Evolutionary conservation across 2,888 invertebrate genomes (phyloP), one percentile per base, ranked within the genome.

Genomic region (Drosophila tanythrix): DNA sequence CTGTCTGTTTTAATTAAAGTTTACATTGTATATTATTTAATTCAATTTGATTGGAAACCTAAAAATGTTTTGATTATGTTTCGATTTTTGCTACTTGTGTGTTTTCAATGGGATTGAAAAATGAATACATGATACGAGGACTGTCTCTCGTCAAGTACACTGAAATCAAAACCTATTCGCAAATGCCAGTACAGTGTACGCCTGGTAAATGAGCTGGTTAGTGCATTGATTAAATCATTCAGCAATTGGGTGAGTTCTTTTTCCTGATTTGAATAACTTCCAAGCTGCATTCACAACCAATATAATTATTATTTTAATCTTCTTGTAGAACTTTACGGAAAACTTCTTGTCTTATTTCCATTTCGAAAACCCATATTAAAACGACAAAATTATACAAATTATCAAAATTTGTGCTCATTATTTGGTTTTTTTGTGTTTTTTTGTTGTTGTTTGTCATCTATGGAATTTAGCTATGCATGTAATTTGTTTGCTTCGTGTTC

Each of bases 271-370:
- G 62, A 80, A 88, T 71, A 82, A 83, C 79, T 74, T 86, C 57
- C 81, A 79, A 86, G 78, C 89, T 87, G 90, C 89, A 74, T 90
- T 88, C 87, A 88, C 87, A 88, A 88, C 87, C 87, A 88, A 88
- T 88, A 72, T 87, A 76, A 83, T 90, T 85, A 85, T 83, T 86
- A 87, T 71, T 73, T 40, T 40, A 69, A 53, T 65, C 53, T 36
- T 53, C 35, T 65, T 36, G 58, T n/a, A 29, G 33, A 66, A 40
- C 38, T 59, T 61, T n/a, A 35, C 10, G 6, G 38, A 56, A 40
- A 21, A 53, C 29, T 35, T 53, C 31, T 29, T 48, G 27, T 29
- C 15, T 46, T 46, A 21, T 38, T 35, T 40, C n/a, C 27, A 29
- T 21, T 69, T 51, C 40, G 59, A 58, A 29, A 59, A 48, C 33